Evolutionary conservation across 2,113 vertebrate genomes (phyloP), one percentile per base, ranked within the genome.

Genomic region (Apus apus): DNA sequence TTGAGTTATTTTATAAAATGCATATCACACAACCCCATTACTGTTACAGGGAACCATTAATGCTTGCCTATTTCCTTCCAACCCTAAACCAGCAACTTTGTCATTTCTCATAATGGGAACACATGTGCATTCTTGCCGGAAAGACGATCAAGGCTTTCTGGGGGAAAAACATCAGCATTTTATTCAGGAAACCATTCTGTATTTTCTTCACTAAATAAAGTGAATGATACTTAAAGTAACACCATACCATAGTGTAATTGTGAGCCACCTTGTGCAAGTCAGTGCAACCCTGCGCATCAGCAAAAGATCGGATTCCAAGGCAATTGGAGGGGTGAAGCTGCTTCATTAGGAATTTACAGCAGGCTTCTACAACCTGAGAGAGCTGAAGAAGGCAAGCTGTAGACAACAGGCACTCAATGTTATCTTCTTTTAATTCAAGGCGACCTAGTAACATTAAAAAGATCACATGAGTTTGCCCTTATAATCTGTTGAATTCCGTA

Each of bases 321-420:
- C 99, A 99, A 97, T 99, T 99, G 91, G 99, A 99, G 0, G 99
- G 99, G 87, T 99, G 99, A 96, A 99, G 99, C 97, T 99, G 99
- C 96, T 99, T 99, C 98, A 99, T 98, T 77, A 99, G 98, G 97
- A 99, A 99, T 67, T 98, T 98, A 86, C 99, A 99, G 96, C 99
- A 99, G 26, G 99, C 99, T 98, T 99, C 99, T 72, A 99, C 99
- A 92, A 99, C 99, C 9, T 99, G 98, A 17, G 99, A 99, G 56
- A 99, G 98, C 98, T 99, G 99, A 76, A 99, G 98, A 77, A 99
- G 98, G 95, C 99, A 99, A 74, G 99, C 99, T 68, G 99, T 99
- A 34, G 99, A 99, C 94, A 99, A 97, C 97, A 99, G 98, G 94
- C 98, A 98, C 98, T 99, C 99, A 62, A 99, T 99, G 87, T 99